Evolutionary conservation across 2,888 invertebrate species (phyloP), one percentile per base, ranked within the genome.

Genomic region (Dorcus parallelipipedus): DNA sequence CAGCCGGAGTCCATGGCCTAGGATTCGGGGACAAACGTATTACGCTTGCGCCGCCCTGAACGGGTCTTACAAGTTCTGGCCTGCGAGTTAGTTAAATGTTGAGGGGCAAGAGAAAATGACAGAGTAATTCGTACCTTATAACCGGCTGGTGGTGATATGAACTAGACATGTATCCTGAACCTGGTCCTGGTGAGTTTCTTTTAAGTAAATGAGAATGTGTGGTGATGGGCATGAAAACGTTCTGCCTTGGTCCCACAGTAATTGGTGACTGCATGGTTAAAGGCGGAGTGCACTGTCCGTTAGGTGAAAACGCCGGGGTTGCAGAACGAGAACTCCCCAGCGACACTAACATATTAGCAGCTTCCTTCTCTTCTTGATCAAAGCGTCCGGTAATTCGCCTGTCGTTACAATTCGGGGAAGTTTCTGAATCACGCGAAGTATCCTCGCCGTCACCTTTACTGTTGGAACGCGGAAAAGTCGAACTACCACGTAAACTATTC

Each of bases 341-440:
- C 9, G 95, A 96, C 68, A 96, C 95, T 62, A 97, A 83, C 93
- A 96, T 95, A 78, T 94, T 96, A 49, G 97, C 97, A 60, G 95
- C 97, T 80, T 97, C 97, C 1, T 94, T 95, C 80, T 97, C 97
- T 72, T 97, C 95, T 67, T 91, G 92, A 79, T 95, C 95, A 78
- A 93, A 94, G 57, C 91, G 83, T 3, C 93, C 91, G 40, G 92
- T 83, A 71, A 91, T 87, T 68, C 92, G 84, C 63, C 84, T 73
- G 63, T 84, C 84, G 67, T 83, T 84, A 77, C 89, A 91, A 73
- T 90, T 91, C n/a, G 93, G 93, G 55, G 89, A 89, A 9, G 89
- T 94, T 79, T 94, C 93, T 0, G 93, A 93, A 77, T 95, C 95
- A 62, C 94, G 85, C 8, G 93, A 94, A 23, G 91, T 93, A 73